Base-by-base conservation (phyloP, 2,113 vertebrate species). In the Cryptotis parvus region DNA sequence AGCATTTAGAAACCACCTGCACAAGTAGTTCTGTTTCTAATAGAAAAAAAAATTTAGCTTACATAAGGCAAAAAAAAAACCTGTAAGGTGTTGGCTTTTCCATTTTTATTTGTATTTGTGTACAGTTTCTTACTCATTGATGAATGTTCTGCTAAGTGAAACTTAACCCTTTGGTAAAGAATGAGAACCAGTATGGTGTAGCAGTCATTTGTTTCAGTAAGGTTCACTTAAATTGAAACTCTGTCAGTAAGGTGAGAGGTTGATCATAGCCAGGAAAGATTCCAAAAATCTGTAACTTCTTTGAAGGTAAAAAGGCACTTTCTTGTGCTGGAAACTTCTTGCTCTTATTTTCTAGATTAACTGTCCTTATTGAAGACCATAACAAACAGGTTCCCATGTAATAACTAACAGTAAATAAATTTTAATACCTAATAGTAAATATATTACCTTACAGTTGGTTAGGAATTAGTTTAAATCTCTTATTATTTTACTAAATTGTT, bases 1-100 rank as follows among this genome's bases (percentile, higher is more conserved):
- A 97, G 95, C 96, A 97, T 97, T 98, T 98, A 98, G 96, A 96
- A 97, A 93, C 95, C 97, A 98, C 97, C 97, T 98, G 98, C 92
- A 86, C 93, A 95, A 97, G 97, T 97, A 96, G 96, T 97, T 97
- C 96, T 97, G 92, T 97, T 98, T 98, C 95, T 95, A 97, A 58
- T 96, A 96, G 94, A 97, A 93, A 96, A 93, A 96, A 97, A 98
- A 98, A 97, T 97, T 95, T 95, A 96, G 95, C 97, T 96, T 97
- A 97, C 97, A 97, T 96, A 97, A 97, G 97, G 55, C 5, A 49
- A 49, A 49, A 97, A 95, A 97, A 97, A 94, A 97, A 96, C 92
- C 95, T 93, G 93, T 96, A 96, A 97, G 96, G 97, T 97, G 97
- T 89, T 79, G 96, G 97, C 96, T 65, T 94, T 96, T 95, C 72